phyloP scores from a whole-genome alignment of 2,797 vertebrate species.

The Scomberomorus guttatus region DNA sequence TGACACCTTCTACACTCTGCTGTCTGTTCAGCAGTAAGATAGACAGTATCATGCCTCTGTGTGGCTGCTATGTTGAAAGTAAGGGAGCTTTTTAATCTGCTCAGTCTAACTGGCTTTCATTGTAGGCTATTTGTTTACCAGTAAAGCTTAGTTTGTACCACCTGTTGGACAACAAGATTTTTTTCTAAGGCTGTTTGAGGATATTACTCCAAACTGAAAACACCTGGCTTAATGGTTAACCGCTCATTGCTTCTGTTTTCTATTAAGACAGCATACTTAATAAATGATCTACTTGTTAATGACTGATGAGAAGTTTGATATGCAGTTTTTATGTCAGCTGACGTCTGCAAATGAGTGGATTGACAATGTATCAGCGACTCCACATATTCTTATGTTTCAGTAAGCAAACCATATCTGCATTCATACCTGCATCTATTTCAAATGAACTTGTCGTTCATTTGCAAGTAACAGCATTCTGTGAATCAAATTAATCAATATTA shows the following conservation, averaged over 20 bases:
- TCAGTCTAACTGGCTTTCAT: constrained; percentile 51
- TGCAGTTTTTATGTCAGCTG: not conserved
- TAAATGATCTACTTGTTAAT: constrained; percentile 39
- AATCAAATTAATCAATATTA: not conserved
- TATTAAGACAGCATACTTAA: not conserved
- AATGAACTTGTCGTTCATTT: not conserved
- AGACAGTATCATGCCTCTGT: not conserved
- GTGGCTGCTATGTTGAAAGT: constrained; percentile 15
- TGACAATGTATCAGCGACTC: no score
- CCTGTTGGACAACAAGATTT: constrained; percentile 32
- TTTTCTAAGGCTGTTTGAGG: constrained; percentile 10
- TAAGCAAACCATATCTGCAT: not conserved
- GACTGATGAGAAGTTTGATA: not conserved
- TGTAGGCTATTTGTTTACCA: constrained; percentile 23
- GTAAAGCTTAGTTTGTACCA: constrained; percentile 27
- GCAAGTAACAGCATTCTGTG: not conserved
- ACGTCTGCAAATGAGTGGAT: not conserved
- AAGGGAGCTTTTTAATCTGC: constrained; percentile 44
- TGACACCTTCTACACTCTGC: not conserved
- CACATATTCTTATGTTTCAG: no score
- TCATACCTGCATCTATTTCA: not conserved
- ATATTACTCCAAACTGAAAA: constrained; percentile 32
- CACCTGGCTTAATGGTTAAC: constrained; percentile 34
- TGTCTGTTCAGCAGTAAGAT: not conserved
- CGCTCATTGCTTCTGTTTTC: not conserved